Base-by-base conservation (phyloP, 2,797 vertebrate species). In the Paedocypris micromegethes region DNA sequence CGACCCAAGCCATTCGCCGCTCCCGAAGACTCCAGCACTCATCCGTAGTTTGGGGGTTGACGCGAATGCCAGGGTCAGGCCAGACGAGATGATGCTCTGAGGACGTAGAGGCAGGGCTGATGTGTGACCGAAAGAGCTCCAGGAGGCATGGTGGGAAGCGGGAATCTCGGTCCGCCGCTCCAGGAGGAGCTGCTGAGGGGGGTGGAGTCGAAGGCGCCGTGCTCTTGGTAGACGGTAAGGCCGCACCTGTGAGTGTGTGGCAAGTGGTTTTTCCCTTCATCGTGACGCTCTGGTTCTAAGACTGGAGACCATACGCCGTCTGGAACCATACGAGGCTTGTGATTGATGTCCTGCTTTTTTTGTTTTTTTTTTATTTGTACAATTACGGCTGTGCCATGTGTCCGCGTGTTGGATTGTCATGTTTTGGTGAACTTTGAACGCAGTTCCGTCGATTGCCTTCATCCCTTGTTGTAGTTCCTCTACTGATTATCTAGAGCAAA, bases 61-160 rank as follows among this genome's bases (percentile, higher is more conserved):
- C 69, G 78, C 51, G 63, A 63, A 75, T 75, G 71, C 72, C 48
- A 39, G 44, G 51, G 41, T 66, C 73, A 45, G 54, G 64, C 41
- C 74, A 75, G 73, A 51, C 7, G 51, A 59, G 74, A 53, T 74
- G 79, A 77, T 71, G 82, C 77, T 79, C 70, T 81, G 75, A 87
- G 74, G 78, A 79, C 73, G 81, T 79, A 77, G 79, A 77, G 55
- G 49, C 75, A 72, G 77, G 74, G 80, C 83, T 81, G 74, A 90
- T 90, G 90, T 88, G 86, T 87, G 89, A 91, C 83, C 83, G 86
- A 77, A 90, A 88, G 84, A 88, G 84, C 82, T 89, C 87, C 80
- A 86, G 84, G 80, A 87, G 80, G 80, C 86, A 87, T 77, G 83
- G 82, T 70, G 83, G 86, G 72, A 88, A 88, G 84, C 85, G 76